Conservation (phyloP, 1,140 invertebrate genomes). For the Saxidomus purpurata region DNA sequence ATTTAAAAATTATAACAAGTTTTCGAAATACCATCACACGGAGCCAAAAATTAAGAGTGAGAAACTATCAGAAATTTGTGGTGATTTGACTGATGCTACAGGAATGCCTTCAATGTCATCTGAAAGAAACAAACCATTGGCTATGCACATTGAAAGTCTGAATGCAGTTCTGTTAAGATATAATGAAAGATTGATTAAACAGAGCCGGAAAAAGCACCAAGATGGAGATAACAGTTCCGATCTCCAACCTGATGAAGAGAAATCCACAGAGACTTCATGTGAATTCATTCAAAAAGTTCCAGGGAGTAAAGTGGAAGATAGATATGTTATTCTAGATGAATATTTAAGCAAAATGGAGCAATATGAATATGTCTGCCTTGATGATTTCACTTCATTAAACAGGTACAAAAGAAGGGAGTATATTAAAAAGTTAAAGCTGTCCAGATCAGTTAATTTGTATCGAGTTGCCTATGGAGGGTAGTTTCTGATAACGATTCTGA, state of each 20-base stretch:
- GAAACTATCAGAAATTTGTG: conserved; percentile 3
- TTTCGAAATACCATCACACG: conserved; percentile 4
- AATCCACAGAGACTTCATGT: conserved; percentile 4
- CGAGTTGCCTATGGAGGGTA: background rate
- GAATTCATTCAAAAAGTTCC: background rate
- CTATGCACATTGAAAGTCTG: background rate
- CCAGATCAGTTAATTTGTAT: background rate
- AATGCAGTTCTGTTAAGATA: background rate
- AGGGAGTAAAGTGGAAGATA: background rate
- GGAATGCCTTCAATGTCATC: conserved; percentile 14
- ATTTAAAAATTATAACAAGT: background rate
- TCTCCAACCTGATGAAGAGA: conserved; percentile 3
- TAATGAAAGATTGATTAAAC: conserved; percentile 14
- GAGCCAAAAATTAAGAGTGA: background rate
- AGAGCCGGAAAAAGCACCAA: background rate
- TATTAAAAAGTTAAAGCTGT: background rate
- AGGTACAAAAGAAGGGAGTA: conserved; percentile 11
- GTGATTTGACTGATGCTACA: background rate
- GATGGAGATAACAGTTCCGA: background rate
- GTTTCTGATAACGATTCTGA: background rate
- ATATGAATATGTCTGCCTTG: background rate
- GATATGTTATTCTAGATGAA: background rate
- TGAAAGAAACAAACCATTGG: background rate
- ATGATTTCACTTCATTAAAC: conserved; percentile 2
- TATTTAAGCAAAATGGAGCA: background rate